Percentiles rank a stretch among this genome's conserved stretches.
These are phyloP conservation scores for Antennarius maculatus DNA, from an alignment of 2,797 vertebrate genomes.

Conservation along the genomic window DNA sequence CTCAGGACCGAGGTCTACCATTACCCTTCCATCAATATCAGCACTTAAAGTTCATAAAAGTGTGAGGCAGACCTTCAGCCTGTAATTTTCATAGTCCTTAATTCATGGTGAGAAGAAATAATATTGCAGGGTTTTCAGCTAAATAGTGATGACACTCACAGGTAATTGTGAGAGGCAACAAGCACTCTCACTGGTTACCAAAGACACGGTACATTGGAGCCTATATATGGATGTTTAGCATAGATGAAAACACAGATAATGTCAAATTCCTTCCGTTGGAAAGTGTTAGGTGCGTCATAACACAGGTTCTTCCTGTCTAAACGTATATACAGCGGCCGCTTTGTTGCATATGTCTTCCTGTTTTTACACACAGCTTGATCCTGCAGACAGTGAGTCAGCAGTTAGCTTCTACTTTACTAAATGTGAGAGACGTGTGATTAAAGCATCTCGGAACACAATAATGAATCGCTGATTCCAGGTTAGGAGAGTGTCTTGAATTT, in stretches of 20 bases:
- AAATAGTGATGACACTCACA: slow-evolving; percentile 76
- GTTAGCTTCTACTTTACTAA: slow-evolving; percentile 38
- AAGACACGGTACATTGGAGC: slow-evolving; percentile 58
- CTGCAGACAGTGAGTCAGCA: slow-evolving; percentile 73
- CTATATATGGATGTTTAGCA: slow-evolving; percentile 42
- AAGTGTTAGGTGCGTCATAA: slow-evolving; percentile 26
- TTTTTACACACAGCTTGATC: slow-evolving; percentile 45
- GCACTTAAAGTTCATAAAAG: slow-evolving; percentile 79
- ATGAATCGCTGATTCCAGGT: slow-evolving; percentile 46
- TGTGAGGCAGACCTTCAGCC: slow-evolving; percentile 69
- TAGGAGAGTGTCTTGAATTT: slow-evolving; percentile 24
- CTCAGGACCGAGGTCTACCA: slow-evolving; percentile 76
- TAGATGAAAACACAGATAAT: slow-evolving; percentile 16
- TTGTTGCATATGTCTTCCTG: slow-evolving; percentile 54
- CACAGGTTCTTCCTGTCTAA: slow-evolving; percentile 6
- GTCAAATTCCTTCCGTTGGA: slow-evolving; percentile 41
- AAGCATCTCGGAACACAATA: slow-evolving; percentile 59
- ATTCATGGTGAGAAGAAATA: slow-evolving; percentile 80
- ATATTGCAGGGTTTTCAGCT: slow-evolving; percentile 79
- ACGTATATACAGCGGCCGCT: slow-evolving; percentile 10
- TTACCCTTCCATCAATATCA: slow-evolving; percentile 83
- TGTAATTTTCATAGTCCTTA: slow-evolving; percentile 81
- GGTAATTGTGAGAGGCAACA: slow-evolving; percentile 77
- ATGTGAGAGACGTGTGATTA: slow-evolving; percentile 62
- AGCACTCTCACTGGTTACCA: slow-evolving; percentile 71